Evolutionary conservation across 2,113 vertebrate genomes (phyloP).

Genomic region (Halcyon senegalensis): DNA sequence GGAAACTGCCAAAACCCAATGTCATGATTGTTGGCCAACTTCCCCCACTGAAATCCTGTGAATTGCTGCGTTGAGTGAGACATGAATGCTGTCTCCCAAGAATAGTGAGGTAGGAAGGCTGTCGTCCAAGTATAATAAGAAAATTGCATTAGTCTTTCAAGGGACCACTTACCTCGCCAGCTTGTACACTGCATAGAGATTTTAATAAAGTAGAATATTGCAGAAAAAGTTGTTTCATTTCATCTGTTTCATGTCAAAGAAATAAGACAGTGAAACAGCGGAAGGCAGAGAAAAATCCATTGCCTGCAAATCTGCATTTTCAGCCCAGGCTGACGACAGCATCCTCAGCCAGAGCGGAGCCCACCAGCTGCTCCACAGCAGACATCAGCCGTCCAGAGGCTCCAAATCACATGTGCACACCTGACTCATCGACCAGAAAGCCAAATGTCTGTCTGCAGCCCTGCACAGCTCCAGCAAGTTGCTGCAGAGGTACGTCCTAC

Average conservation of each 20-base stretch:
- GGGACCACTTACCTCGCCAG: slow-evolving; percentile 55
- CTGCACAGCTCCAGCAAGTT: rapidly evolving
- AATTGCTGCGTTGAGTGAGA: slow-evolving; percentile 50
- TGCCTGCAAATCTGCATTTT: neutral
- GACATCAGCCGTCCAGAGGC: neutral
- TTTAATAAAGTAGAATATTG: slow-evolving; percentile 60
- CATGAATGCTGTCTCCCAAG: neutral
- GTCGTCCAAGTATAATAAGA: slow-evolving; percentile 50
- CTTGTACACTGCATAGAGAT: neutral
- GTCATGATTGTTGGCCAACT: slow-evolving; percentile 26
- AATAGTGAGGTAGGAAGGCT: slow-evolving; percentile 4
- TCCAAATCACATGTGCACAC: neutral
- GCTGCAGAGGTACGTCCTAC: neutral
- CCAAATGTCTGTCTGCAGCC: neutral
- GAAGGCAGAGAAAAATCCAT: neutral
- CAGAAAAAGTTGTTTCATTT: slow-evolving; percentile 48
- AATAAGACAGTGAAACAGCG: neutral
- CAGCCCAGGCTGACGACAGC: neutral
- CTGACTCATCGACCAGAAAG: neutral
- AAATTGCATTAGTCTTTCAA: slow-evolving; percentile 41
- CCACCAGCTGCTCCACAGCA: neutral
- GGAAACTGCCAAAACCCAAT: neutral
- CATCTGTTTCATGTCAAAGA: slow-evolving; percentile 31
- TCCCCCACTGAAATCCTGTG: neutral
- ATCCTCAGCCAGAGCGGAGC: neutral